Percentiles rank a stretch among this genome's conserved stretches.
phyloP scores from a whole-genome alignment of 2,888 invertebrate genomes.

The Sthenelais limicola region DNA sequence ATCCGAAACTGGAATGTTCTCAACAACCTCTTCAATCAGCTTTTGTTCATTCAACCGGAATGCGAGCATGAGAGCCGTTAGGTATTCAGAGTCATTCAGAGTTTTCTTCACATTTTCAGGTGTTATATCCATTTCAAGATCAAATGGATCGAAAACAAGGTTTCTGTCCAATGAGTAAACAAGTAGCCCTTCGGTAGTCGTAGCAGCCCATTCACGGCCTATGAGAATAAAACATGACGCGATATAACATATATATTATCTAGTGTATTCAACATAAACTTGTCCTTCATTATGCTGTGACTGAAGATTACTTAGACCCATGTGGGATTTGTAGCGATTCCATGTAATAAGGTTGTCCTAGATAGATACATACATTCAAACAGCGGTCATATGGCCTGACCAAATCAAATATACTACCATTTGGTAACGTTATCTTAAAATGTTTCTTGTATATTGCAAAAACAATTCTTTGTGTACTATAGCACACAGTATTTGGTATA shows the following conservation, averaged over 20 bases:
- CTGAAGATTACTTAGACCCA: no score
- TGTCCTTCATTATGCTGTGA: no score
- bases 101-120: conserved; percentile 55
- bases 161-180: conserved; percentile 86
- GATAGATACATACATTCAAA: no score
- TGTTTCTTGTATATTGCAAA: no score
- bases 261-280: no score
- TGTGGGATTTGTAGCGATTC: conserved; percentile 15
- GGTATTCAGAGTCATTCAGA: conserved; percentile 63
- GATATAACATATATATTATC: no score
- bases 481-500: no score
- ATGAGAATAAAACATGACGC: conserved; percentile 24
- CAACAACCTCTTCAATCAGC: conserved; percentile 85
- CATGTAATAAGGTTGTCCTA: no score
- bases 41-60: conserved; percentile 86
- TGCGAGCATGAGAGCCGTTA: conserved; percentile 85
- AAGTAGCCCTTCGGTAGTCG: conserved; percentile 94
- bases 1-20: conserved; percentile 83
- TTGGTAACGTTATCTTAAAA: no score
- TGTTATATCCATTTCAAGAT: conserved; percentile 83
- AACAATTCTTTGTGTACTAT: no score
- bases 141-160: conserved; percentile 93
- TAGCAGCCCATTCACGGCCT: conserved; percentile 85
- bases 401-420: no score
- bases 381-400: no score